phyloP scores from a whole-genome alignment of 2,113 vertebrate species.

The Camelus bactrianus region DNA sequence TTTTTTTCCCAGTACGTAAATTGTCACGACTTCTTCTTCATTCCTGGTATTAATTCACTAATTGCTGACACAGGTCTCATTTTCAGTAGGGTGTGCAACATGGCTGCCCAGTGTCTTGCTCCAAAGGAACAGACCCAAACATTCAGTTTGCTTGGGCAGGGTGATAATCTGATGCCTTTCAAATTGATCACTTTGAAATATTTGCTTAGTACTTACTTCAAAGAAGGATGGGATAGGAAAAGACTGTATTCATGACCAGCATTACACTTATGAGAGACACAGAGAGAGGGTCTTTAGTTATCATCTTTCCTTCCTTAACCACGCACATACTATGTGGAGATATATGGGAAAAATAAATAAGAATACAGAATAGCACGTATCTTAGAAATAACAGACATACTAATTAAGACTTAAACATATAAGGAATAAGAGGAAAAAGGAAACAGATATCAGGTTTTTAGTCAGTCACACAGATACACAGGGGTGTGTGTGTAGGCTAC shows the following conservation, averaged over 20 bases:
- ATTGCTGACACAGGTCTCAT: neutral
- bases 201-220: neutral
- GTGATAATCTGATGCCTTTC: neutral
- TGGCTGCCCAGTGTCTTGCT: neutral
- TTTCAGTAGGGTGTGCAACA: neutral
- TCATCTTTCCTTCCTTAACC: neutral
- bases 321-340: neutral
- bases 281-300: neutral
- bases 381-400: neutral
- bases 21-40: neutral
- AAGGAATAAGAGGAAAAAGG: neutral
- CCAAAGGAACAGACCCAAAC: neutral
- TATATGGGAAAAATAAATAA: neutral
- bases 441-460: neutral
- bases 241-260: neutral
- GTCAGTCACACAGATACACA: neutral
- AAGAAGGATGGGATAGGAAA: neutral
- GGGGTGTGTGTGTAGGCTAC: neutral
- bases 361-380: neutral
- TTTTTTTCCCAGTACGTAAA: neutral
- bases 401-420: neutral
- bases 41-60: neutral
- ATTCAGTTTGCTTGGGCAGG: neutral
- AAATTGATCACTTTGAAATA: neutral
- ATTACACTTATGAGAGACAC: neutral